Conservation (phyloP, 1,140 invertebrate genomes). For the Procambarus virginalis region DNA sequence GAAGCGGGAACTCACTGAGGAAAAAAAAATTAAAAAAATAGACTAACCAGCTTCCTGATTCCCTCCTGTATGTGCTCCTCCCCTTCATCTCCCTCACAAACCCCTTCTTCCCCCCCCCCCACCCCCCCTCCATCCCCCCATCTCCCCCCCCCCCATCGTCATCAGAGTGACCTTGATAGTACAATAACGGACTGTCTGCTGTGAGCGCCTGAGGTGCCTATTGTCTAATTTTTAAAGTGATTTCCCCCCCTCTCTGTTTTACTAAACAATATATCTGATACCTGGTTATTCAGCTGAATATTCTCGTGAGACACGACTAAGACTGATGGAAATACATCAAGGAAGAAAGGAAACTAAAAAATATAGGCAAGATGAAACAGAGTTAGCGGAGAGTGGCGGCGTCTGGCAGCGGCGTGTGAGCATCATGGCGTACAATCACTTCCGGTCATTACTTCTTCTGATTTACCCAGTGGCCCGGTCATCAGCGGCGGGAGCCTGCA, state of each 20-base stretch:
- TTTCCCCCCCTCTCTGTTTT: background rate
- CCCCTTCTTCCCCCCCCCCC: background rate
- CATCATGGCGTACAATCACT: constrained; percentile 29
- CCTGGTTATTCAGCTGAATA: background rate
- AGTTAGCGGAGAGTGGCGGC: background rate
- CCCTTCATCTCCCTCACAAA: background rate
- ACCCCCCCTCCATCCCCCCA: background rate
- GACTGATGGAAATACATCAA: too few relatives aligned
- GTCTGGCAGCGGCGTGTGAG: background rate
- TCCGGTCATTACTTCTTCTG: constrained; percentile 32
- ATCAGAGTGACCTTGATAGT: constrained; percentile 1
- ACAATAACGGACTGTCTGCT: constrained; percentile 5
- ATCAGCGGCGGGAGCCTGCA: background rate
- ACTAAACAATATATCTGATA: background rate
- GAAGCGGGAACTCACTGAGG: background rate
- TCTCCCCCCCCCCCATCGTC: background rate
- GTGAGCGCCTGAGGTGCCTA: background rate
- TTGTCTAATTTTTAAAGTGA: too few relatives aligned
- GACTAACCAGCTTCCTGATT: constrained; percentile 7
- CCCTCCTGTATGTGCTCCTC: background rate
- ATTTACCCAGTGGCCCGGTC: constrained; percentile 12
- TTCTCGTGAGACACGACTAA: background rate
- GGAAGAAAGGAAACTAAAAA: background rate
- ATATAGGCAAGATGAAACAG: background rate
- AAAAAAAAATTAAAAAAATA: background rate